A percentile compares a stretch with the other conserved stretches of the same genome.
These are phyloP conservation scores for Falco rusticolus DNA, from an alignment of 2,797 vertebrate species.

Conservation along the genomic window DNA sequence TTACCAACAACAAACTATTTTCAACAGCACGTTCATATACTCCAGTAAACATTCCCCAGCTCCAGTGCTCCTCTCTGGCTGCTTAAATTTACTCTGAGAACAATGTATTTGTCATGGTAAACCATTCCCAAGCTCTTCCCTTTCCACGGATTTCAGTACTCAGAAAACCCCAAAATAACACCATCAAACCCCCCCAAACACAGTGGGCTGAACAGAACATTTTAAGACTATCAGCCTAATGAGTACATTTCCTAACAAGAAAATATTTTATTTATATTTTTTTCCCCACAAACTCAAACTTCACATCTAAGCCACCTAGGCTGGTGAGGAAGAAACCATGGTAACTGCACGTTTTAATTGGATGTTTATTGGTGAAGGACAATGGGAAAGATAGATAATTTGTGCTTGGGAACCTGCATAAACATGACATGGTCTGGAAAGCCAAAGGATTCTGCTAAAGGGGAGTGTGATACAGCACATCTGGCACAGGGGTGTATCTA, in stretches of 20 bases:
- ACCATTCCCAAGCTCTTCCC: slow-evolving; percentile 4
- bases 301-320: slow-evolving; percentile 5
- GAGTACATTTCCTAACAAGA: neutral
- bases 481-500: neutral
- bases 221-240: neutral
- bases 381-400: slow-evolving; percentile 31
- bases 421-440: slow-evolving; percentile 4
- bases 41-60: slow-evolving; percentile 9
- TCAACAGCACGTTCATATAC: slow-evolving; percentile 24
- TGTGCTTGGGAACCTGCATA: neutral
- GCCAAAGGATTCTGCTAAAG: neutral
- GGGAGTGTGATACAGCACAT: neutral
- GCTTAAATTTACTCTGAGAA: slow-evolving; percentile 31
- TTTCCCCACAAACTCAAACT: neutral
- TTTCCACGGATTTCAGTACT: neutral
- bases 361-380: slow-evolving; percentile 18
- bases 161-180: neutral
- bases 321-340: slow-evolving; percentile 44
- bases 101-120: slow-evolving; percentile 46
- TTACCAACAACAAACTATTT: slow-evolving; percentile 13
- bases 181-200: neutral
- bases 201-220: neutral
- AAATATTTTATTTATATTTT: neutral
- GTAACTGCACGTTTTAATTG: slow-evolving; percentile 39
- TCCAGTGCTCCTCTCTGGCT: neutral